Evolutionary conservation across 2,113 vertebrate species (phyloP), one percentile per base, ranked within the genome.

Genomic region (Hylia prasina): DNA sequence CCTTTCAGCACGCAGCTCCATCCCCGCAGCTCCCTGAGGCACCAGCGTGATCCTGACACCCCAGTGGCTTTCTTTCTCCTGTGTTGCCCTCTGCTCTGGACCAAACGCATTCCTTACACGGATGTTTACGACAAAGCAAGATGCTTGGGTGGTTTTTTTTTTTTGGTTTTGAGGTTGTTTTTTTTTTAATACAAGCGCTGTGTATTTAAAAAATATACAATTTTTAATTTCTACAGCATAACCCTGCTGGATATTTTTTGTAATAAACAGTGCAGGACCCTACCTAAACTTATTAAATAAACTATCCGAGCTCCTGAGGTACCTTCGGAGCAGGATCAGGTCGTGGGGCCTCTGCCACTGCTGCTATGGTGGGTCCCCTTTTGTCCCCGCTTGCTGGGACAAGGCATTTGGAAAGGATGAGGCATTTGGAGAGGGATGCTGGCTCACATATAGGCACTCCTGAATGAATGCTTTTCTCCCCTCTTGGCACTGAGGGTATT

Each of bases 161-260:
- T 24, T 42, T 2, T 15, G 28, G 5, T 12, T 5, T 4, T 33
- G n/a, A n/a, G n/a, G n/a, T n/a, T n/a, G n/a, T n/a, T 1, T 56
- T 77, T 47, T 94, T 94, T 96, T 93, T 87, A 89, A 90, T 82
- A 89, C 48, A 69, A 95, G 78, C 95, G 87, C 95, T 65, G 73
- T 93, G 93, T 96, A 96, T 96, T 97, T 96, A 96, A 96, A 96
- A 97, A 96, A 97, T 90, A 97, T 84, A 97, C 90, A 71, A 87
- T 79, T 97, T 96, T 95, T 76, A 75, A 91, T 81, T 95, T 95
- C 95, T 94, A 95, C 79, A 88, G 64, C 82, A 70, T 94, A 80
- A 95, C 71, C 66, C 76, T 64, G 90, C 8, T 0, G 88, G 64
- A 47, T 83, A 73, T 80, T 93, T 97, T 95, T 96, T 93, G 87